Conservation (phyloP, 1,140 invertebrate species). For the Drosophila melanogaster region Release_6_plus_ISO1_MT NT_037436.4:23131001-23131500, state of each 20-base stretch:
- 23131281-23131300: slow-evolving; percentile 40
- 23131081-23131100: too few relatives aligned
- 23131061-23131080: too few relatives aligned
- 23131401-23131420: slow-evolving; percentile 34
- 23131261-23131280: neutral
- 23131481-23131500: slow-evolving; percentile 13
- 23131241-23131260: neutral
- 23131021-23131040: too few relatives aligned
- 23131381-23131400: neutral
- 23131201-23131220: neutral
- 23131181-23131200: neutral
- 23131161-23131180: neutral
- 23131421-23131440: slow-evolving; percentile 38
- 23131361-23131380: neutral
- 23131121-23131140: too few relatives aligned
- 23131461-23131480: slow-evolving; percentile 2
- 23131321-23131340: slow-evolving; percentile 29
- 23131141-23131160: neutral
- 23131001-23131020: too few relatives aligned
- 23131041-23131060: too few relatives aligned
- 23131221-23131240: neutral
- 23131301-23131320: slow-evolving; percentile 33
- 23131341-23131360: slow-evolving; percentile 42
- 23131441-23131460: slow-evolving; percentile 17
- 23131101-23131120: too few relatives aligned